Percentiles rank a stretch among this genome's conserved stretches.
phyloP scores from a whole-genome alignment of 1,140 invertebrate genomes.

The Campoletis sonorensis region DNA sequence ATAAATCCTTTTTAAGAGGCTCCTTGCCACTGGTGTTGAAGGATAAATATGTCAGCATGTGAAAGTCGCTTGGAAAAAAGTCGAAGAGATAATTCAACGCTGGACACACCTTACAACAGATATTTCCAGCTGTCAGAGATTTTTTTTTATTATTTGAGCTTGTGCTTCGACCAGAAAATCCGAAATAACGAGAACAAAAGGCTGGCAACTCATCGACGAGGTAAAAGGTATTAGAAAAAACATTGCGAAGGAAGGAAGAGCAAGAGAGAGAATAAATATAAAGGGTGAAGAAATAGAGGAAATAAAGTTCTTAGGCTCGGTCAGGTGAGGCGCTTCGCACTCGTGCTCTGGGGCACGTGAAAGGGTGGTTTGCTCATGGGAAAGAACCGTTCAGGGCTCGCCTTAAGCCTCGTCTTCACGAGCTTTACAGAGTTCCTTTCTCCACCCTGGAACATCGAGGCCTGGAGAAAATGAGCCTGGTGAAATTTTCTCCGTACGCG shows the following conservation, averaged over 20 bases:
- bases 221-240: not conserved
- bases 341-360: not conserved
- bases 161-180: not conserved
- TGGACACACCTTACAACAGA: too few relatives aligned
- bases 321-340: not conserved
- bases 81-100: too few relatives aligned
- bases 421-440: not conserved
- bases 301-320: not conserved
- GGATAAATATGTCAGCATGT: too few relatives aligned
- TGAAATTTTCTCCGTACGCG: slow-evolving; percentile 1
- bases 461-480: not conserved
- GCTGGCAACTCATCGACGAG: not conserved
- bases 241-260: not conserved
- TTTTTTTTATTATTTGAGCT: not conserved
- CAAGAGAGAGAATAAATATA: not conserved
- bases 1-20: too few relatives aligned
- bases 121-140: not conserved
- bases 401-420: not conserved
- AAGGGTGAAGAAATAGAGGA: not conserved
- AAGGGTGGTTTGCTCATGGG: not conserved
- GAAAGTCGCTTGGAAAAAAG: too few relatives aligned
- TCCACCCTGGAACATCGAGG: slow-evolving; percentile 9
- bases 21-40: too few relatives aligned
- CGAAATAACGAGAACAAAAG: not conserved
- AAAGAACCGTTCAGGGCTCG: not conserved